A percentile compares a stretch with the other conserved stretches of the same genome.
Conservation (phyloP, 2,113 vertebrate species). For the Lampris incognitus region DNA sequence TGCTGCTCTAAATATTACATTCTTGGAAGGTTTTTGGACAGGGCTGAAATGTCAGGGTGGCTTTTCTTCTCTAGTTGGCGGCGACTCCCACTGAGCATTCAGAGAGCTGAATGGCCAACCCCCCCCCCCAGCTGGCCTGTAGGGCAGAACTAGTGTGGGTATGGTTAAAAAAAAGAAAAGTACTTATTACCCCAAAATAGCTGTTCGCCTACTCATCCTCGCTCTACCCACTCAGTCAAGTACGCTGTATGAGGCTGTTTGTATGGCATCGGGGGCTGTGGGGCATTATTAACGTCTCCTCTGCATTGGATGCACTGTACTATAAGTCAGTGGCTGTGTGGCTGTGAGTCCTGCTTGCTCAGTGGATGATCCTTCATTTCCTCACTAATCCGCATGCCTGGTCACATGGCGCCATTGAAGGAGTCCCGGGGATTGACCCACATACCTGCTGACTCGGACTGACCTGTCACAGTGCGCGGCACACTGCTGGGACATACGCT, state of each 20-base stretch:
- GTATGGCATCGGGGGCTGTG: too few species aligned
- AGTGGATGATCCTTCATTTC: conserved; percentile 84
- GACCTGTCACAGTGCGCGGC: conserved; percentile 68
- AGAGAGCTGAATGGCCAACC: too few species aligned
- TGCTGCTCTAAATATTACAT: too few species aligned
- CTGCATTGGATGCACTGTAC: background rate
- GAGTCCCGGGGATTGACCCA: conserved; percentile 82
- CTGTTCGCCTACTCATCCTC: too few species aligned
- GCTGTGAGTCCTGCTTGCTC: conserved; percentile 62
- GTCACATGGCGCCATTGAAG: conserved; percentile 81
- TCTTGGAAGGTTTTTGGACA: too few species aligned
- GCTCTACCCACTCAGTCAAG: too few species aligned
- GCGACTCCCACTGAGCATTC: too few species aligned
- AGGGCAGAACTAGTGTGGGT: background rate
- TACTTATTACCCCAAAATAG: background rate
- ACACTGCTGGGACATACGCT: conserved; percentile 64
- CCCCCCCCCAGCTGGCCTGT: background rate
- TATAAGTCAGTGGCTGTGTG: conserved; percentile 35
- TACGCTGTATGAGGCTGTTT: too few species aligned
- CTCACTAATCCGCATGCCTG: conserved; percentile 79
- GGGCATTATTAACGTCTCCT: background rate
- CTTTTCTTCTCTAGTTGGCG: background rate
- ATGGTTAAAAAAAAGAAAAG: background rate
- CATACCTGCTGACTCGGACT: conserved; percentile 80
- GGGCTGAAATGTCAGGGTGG: background rate